Evolutionary conservation across 2,113 vertebrate species (phyloP), one percentile per base, ranked within the genome.

Genomic region (Rhinopomastus cyanomelas): DNA sequence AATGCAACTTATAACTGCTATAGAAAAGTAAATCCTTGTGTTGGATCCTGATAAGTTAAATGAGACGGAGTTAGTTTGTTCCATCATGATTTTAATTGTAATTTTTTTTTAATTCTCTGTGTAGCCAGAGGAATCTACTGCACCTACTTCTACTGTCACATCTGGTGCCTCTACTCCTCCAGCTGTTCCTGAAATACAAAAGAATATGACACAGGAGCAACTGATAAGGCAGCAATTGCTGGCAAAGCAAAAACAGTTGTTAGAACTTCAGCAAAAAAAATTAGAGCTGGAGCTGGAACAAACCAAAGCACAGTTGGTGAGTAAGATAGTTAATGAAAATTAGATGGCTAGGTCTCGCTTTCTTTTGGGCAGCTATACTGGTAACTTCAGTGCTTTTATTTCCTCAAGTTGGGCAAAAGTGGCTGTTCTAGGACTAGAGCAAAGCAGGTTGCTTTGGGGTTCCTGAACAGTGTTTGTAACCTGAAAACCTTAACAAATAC

Each of bases 251-350:
- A 99, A 99, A 83, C 99, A 99, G 81, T 98, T 99, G 71, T 97
- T 99, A 97, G 99, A 99, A 97, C 98, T 99, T 76, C 99, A 99
- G 95, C 99, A 99, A 97, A 99, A 99, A 97, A 99, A 99, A 93
- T 98, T 99, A 76, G 99, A 99, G 86, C 97, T 99, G 97, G 99
- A 99, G 96, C 97, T 99, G 96, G 99, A 99, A 94, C 99, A 99
- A 97, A 99, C 99, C 85, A 99, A 99, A 96, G 99, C 99, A 53
- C 99, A 99, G 94, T 95, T 99, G 98, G 99, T 99, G 96, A 97
- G 98, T 96, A 90, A 73, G 79, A 71, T 61, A 94, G 81, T 78
- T 73, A 55, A 55, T 82, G 30, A 53, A 26, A 55, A 59, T 82
- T 52, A 7, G 4, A 5, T 59, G 60, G 42, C 20, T 81, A 55